phyloP scores from a whole-genome alignment of 2,113 vertebrate species.

The Myrmophylax atrothorax region DNA sequence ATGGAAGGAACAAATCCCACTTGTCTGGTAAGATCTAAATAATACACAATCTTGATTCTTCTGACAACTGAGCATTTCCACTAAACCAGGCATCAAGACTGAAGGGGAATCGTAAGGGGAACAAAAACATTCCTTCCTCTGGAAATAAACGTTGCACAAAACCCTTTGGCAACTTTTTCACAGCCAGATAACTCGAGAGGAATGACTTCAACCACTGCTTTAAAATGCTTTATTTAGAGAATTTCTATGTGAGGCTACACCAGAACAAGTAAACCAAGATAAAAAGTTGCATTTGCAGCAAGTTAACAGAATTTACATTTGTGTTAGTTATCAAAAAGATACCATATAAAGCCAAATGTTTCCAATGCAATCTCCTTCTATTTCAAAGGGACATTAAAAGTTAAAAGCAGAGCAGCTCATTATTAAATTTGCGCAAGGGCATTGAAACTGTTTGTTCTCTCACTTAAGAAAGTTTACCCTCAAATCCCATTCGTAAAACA shows the following conservation, averaged over 20 bases:
- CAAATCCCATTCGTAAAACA: background rate
- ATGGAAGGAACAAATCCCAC: slow-evolving; percentile 88
- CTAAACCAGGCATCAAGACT: slow-evolving; percentile 76
- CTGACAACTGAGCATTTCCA: slow-evolving; percentile 79
- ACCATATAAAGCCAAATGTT: slow-evolving; percentile 17
- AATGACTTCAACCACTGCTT: background rate
- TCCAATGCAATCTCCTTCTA: background rate
- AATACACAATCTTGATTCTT: slow-evolving; percentile 77
- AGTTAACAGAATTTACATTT: background rate
- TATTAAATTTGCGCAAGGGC: slow-evolving; percentile 19
- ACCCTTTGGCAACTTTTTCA: background rate
- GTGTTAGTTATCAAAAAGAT: background rate
- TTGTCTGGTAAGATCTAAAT: slow-evolving; percentile 83
- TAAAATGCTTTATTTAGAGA: background rate
- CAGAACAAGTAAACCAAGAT: background rate
- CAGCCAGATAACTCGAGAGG: background rate
- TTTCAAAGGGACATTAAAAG: slow-evolving; percentile 6
- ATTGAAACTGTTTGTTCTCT: slow-evolving; percentile 31
- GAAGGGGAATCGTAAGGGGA: slow-evolving; percentile 28
- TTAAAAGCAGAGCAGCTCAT: slow-evolving; percentile 30
- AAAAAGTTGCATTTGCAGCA: background rate
- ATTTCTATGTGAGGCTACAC: background rate
- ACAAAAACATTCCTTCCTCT: slow-evolving; percentile 53
- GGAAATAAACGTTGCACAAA: slow-evolving; percentile 54
- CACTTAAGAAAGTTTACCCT: background rate